Evolutionary conservation across 2,113 vertebrate species (phyloP).

Genomic region (Saguinus midas): DNA sequence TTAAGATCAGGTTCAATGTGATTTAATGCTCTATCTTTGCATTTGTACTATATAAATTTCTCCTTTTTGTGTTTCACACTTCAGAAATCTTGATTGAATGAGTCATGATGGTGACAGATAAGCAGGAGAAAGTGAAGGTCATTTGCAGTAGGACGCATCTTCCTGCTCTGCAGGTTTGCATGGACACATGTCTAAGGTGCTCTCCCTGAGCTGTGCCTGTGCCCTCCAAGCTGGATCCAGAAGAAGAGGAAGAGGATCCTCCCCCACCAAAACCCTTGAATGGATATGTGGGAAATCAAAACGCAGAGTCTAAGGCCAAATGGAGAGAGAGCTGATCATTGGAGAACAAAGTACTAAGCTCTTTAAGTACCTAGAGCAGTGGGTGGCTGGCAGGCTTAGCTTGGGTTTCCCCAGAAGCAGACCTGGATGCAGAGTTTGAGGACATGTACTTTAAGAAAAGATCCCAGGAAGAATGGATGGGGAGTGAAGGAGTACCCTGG

Average conservation of each 20-base stretch:
- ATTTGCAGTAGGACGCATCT: not conserved
- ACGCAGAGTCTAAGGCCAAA: not conserved
- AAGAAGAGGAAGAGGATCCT: not conserved
- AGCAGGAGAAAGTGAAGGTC: not conserved
- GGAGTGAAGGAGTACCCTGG: not conserved
- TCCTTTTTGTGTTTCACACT: not conserved
- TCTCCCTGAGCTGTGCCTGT: not conserved
- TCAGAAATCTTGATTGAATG: not conserved
- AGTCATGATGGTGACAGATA: not conserved
- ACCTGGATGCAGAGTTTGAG: not conserved
- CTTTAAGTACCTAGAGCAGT: not conserved
- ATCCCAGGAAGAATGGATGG: not conserved
- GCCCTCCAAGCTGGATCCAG: not conserved
- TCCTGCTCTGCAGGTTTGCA: fast-evolving
- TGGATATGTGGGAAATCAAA: not conserved
- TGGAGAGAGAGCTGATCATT: not conserved
- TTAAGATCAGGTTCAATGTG: not conserved
- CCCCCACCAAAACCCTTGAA: not conserved
- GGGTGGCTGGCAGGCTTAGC: not conserved
- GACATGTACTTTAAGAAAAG: not conserved
- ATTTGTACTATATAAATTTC: not conserved
- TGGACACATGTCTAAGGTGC: not conserved
- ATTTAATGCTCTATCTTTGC: not conserved
- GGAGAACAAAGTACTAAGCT: not conserved
- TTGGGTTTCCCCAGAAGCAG: not conserved